Evolutionary conservation across 1,140 invertebrate genomes (phyloP).

Genomic region (Euura lappo): DNA sequence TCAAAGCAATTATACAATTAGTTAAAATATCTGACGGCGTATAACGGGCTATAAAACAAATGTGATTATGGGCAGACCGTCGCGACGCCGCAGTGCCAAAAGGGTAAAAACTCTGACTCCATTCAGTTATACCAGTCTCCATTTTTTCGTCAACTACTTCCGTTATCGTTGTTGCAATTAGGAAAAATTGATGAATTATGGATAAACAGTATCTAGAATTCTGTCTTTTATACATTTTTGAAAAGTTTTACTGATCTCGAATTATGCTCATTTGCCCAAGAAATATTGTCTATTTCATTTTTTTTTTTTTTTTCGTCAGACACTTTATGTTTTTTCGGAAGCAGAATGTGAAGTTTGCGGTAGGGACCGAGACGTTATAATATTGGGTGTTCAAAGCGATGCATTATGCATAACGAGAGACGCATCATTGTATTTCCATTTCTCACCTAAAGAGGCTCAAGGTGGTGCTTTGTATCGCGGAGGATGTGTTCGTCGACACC

Average conservation of each 20-base stretch:
- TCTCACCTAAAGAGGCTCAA: slow-evolving; percentile 26
- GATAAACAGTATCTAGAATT: too few relatives aligned
- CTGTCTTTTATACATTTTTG: not conserved
- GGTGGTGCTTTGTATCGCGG: not conserved
- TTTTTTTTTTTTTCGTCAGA: too few relatives aligned
- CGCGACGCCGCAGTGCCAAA: not conserved
- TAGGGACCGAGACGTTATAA: not conserved
- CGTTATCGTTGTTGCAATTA: too few relatives aligned
- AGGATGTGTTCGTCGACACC: not conserved
- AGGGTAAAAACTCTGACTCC: not conserved
- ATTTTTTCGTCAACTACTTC: not conserved
- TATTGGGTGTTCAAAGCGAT: slow-evolving; percentile 23
- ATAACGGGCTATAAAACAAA: slow-evolving; percentile 58
- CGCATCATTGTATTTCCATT: slow-evolving; percentile 57
- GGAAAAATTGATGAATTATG: too few relatives aligned
- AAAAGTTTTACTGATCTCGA: too few relatives aligned
- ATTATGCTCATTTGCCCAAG: too few relatives aligned
- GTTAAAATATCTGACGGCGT: slow-evolving; percentile 56
- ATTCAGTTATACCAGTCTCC: not conserved
- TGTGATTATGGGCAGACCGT: slow-evolving; percentile 47
- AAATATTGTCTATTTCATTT: too few relatives aligned
- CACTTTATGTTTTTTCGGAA: too few relatives aligned
- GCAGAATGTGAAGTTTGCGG: too few relatives aligned
- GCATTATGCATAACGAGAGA: slow-evolving; percentile 52
- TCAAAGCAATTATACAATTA: slow-evolving; percentile 60